Conservation (phyloP, 2,888 invertebrate genomes). For the Metopia argyrocephala region DNA sequence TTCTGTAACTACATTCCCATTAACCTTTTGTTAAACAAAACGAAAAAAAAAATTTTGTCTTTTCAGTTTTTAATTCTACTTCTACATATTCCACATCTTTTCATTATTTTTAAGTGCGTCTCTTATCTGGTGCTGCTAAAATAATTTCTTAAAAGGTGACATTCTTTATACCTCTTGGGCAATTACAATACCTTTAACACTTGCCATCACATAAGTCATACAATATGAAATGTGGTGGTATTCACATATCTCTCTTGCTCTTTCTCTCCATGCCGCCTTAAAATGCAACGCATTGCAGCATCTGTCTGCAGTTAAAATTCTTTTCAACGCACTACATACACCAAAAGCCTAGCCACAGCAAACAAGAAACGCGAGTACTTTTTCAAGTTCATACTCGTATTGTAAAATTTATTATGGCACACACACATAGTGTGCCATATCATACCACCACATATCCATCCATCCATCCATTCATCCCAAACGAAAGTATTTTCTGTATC, state of each 20-base stretch:
- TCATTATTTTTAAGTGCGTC: constrained; percentile 10
- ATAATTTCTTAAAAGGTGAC: constrained; percentile 56
- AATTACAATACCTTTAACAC: constrained; percentile 63
- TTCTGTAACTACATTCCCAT: background rate
- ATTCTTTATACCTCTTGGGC: constrained; percentile 58
- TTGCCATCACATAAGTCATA: constrained; percentile 58
- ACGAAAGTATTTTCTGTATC: constrained; percentile 24
- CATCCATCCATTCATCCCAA: background rate
- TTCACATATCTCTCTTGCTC: constrained; percentile 15
- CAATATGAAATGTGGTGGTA: constrained; percentile 43
- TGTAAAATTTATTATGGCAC: background rate
- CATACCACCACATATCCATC: background rate
- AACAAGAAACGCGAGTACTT: background rate
- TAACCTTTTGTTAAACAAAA: constrained; percentile 4
- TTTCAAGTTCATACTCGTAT: constrained; percentile 40
- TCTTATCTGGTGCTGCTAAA: constrained; percentile 44
- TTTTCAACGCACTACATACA: constrained; percentile 31
- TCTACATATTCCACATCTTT: background rate
- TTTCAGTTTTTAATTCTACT: background rate
- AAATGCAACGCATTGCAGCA: constrained; percentile 16
- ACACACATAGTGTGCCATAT: background rate
- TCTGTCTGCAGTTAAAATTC: constrained; percentile 39
- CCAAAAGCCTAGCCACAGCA: constrained; percentile 16
- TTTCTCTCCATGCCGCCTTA: background rate
- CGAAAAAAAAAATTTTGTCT: background rate